Conservation (phyloP, 2,888 invertebrate species). For the Coelopa pilipes region DNA sequence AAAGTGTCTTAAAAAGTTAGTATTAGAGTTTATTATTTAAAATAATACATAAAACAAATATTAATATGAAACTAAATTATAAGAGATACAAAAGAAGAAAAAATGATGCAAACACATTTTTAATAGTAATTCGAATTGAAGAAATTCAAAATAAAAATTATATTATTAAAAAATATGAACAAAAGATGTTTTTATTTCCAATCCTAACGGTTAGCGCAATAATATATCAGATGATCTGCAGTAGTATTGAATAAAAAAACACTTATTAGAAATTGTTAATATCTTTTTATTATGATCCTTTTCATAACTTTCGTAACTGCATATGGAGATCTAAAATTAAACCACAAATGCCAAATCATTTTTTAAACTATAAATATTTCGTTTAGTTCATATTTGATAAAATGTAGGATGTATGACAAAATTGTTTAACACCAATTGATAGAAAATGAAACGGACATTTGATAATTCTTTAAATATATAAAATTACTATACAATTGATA, state of each 20-base stretch:
- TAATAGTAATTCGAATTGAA: slow-evolving; percentile 35
- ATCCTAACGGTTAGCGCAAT: neutral
- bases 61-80: slow-evolving; percentile 27
- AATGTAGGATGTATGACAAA: neutral
- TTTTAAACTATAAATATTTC: neutral
- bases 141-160: slow-evolving; percentile 36
- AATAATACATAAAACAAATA: slow-evolving; percentile 31
- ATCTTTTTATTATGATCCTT: slow-evolving; percentile 15
- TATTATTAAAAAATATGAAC: slow-evolving; percentile 29
- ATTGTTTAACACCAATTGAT: neutral
- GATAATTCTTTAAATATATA: slow-evolving; percentile 18
- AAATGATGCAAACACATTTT: slow-evolving; percentile 33
- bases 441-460: slow-evolving; percentile 13
- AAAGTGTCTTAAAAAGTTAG: slow-evolving; percentile 65
- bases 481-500: slow-evolving; percentile 16
- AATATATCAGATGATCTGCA: neutral
- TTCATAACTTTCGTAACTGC: neutral
- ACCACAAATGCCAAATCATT: slow-evolving; percentile 13
- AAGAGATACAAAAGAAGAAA: slow-evolving; percentile 12
- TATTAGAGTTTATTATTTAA: slow-evolving; percentile 52
- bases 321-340: slow-evolving; percentile 26
- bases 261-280: neutral
- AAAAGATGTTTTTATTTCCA: slow-evolving; percentile 6
- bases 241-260: neutral
- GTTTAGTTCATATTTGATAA: slow-evolving; percentile 13